Percentiles rank a stretch among this genome's conserved stretches.
phyloP scores from a whole-genome alignment of 2,888 invertebrate species.

The Spatulosminthurus flaviceps region DNA sequence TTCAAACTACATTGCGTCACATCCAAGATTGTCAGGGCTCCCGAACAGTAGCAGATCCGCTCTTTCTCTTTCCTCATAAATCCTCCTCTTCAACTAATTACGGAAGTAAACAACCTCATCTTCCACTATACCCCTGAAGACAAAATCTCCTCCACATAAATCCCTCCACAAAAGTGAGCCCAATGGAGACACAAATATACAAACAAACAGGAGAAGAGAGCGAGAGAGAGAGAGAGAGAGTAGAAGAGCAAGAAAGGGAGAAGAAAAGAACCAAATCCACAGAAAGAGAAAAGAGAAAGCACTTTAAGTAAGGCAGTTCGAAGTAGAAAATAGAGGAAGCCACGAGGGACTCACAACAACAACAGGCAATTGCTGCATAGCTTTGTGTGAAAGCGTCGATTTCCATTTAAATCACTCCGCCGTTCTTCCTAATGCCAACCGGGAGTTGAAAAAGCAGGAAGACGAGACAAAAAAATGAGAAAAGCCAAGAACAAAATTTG shows the following conservation, averaged over 20 bases:
- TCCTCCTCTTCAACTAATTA: slow-evolving; percentile 4
- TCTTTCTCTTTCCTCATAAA: too few relatives aligned
- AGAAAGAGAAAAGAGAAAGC: background rate
- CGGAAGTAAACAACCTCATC: too few relatives aligned
- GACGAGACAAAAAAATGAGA: background rate
- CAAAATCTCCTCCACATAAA: too few relatives aligned
- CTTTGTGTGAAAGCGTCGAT: slow-evolving; percentile 49
- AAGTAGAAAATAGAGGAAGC: slow-evolving; percentile 47
- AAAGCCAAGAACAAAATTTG: slow-evolving; percentile 4
- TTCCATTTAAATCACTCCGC: slow-evolving; percentile 52
- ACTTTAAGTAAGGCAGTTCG: slow-evolving; percentile 16
- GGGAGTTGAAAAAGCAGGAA: background rate
- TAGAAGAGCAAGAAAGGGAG: background rate
- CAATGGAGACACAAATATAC: too few relatives aligned
- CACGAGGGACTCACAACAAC: slow-evolving; percentile 49
- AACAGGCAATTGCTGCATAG: slow-evolving; percentile 28
- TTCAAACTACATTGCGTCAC: too few relatives aligned
- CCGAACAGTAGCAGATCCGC: too few relatives aligned
- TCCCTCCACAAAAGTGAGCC: too few relatives aligned
- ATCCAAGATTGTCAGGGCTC: too few relatives aligned
- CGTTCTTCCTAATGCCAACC: background rate
- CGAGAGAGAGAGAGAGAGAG: background rate
- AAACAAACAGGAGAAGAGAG: background rate
- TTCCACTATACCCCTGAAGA: too few relatives aligned
- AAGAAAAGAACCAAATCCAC: background rate